Conservation (phyloP, 2,113 vertebrate genomes). For the Acanthochromis polyacanthus region DNA sequence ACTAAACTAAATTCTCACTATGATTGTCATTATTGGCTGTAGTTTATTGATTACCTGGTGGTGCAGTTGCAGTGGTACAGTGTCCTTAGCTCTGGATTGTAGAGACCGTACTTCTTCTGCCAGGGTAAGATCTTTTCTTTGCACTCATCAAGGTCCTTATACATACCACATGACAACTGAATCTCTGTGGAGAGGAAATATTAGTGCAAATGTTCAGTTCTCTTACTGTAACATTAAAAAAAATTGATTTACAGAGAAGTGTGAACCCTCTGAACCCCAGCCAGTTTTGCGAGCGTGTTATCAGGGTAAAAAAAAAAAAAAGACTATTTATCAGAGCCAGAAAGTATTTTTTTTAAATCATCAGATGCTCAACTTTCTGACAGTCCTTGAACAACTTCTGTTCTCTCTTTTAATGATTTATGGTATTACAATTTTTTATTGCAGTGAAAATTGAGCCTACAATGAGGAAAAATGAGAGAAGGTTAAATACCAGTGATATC, state of each 20-base stretch:
- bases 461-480: too few species aligned
- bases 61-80: slow-evolving; percentile 92
- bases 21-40: neutral
- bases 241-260: neutral
- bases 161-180: slow-evolving; percentile 72
- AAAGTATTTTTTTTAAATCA: too few species aligned
- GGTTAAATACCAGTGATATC: slow-evolving; percentile 56
- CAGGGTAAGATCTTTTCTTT: slow-evolving; percentile 79
- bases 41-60: slow-evolving; percentile 72
- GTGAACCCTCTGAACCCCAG: too few species aligned
- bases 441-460: too few species aligned
- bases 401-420: too few species aligned
- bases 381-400: too few species aligned
- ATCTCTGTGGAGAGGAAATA: slow-evolving; percentile 63
- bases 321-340: too few species aligned
- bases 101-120: slow-evolving; percentile 83
- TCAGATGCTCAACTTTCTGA: too few species aligned
- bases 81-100: slow-evolving; percentile 70
- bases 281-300: too few species aligned
- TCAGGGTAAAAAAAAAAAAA: too few species aligned
- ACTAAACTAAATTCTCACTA: neutral
- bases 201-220: too few species aligned
- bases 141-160: slow-evolving; percentile 82
- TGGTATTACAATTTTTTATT: too few species aligned
- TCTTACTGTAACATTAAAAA: fast-evolving